phyloP scores from a whole-genome alignment of 2,797 vertebrate genomes.

The Naso thynnoides region DNA sequence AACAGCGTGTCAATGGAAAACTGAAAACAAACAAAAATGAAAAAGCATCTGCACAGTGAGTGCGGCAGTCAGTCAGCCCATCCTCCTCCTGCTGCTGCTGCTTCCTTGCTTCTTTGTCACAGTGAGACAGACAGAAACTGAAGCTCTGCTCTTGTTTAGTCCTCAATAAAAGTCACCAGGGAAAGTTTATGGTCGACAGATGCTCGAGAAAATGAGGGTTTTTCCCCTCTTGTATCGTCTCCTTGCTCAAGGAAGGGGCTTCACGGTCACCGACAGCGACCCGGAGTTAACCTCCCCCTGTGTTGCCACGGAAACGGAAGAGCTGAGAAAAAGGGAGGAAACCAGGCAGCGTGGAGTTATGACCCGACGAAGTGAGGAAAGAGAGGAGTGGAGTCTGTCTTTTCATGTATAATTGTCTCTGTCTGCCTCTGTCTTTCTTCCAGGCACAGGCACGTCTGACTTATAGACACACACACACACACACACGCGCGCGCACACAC shows the following conservation, averaged over 20 bases:
- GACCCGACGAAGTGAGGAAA: slow-evolving; percentile 60
- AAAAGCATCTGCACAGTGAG: slow-evolving; percentile 70
- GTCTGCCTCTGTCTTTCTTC: slow-evolving; percentile 50
- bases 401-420: slow-evolving; percentile 57
- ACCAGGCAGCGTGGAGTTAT: slow-evolving; percentile 75
- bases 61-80: slow-evolving; percentile 65
- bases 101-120: slow-evolving; percentile 77
- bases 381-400: slow-evolving; percentile 46
- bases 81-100: slow-evolving; percentile 75
- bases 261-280: slow-evolving; percentile 74
- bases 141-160: slow-evolving; percentile 76
- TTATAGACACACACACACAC: slow-evolving; percentile 15
- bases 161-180: slow-evolving; percentile 83
- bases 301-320: slow-evolving; percentile 79
- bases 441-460: slow-evolving; percentile 25
- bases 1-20: slow-evolving; percentile 40
- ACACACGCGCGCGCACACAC: slow-evolving; percentile 6
- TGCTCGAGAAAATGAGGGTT: slow-evolving; percentile 79
- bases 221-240: slow-evolving; percentile 51
- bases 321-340: slow-evolving; percentile 80
- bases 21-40: slow-evolving; percentile 47
- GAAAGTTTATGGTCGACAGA: slow-evolving; percentile 87
- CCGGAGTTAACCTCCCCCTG: slow-evolving; percentile 80
- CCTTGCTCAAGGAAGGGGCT: slow-evolving; percentile 63
- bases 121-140: slow-evolving; percentile 56